Percentiles rank a stretch among this genome's conserved stretches.
These are phyloP conservation scores for Sicus ferrugineus DNA, from an alignment of 2,888 invertebrate species.

Conservation along the genomic window DNA sequence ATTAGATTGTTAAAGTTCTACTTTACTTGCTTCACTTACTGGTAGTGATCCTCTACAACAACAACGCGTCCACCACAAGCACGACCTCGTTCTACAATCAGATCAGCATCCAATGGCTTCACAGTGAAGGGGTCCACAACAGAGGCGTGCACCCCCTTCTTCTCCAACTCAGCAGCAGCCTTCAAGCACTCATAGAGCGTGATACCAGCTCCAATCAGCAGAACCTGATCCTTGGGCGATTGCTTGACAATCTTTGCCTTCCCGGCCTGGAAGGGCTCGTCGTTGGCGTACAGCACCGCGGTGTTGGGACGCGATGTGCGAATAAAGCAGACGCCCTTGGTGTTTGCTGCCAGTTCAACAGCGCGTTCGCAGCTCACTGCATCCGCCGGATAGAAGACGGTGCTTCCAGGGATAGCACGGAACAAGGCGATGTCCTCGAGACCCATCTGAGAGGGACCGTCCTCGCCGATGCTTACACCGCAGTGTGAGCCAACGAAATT, in stretches of 20 bases:
- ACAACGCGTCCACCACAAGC: conserved; percentile 83
- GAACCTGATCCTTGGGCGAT: conserved; percentile 78
- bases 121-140: conserved; percentile 96
- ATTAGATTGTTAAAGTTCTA: background rate
- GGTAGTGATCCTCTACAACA: conserved; percentile 97
- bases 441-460: conserved; percentile 99
- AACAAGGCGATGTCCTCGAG: conserved; percentile 98
- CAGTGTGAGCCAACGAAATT: conserved; percentile 98
- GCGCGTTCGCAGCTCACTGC: conserved; percentile 95
- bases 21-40: conserved; percentile 71
- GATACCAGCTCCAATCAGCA: conserved; percentile 92
- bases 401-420: conserved; percentile 84
- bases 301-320: conserved; percentile 94
- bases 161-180: conserved; percentile 80
- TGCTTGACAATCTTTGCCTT: conserved; percentile 81
- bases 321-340: conserved; percentile 93
- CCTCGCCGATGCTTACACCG: conserved; percentile 98
- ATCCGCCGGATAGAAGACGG: conserved; percentile 85
- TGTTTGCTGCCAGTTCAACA: conserved; percentile 95
- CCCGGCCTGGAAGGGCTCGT: conserved; percentile 82
- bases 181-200: conserved; percentile 90
- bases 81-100: conserved; percentile 78
- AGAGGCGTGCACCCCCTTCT: conserved; percentile 76
- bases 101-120: conserved; percentile 88
- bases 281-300: conserved; percentile 83